Base-by-base conservation (phyloP, 1,140 invertebrate species). In the Xylocopa sonorina region DNA sequence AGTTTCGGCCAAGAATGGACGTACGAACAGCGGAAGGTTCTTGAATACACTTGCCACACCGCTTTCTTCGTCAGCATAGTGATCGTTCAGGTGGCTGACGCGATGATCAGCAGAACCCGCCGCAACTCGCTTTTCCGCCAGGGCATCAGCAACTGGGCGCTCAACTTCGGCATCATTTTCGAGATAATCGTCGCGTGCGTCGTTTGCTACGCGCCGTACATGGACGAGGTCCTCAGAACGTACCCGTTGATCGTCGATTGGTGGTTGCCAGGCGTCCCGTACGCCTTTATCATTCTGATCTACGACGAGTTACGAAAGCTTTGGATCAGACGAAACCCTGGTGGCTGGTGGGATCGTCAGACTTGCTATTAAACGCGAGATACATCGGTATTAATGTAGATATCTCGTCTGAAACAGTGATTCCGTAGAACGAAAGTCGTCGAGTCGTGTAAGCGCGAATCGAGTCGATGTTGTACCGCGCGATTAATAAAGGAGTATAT, bases 1-100 rank as follows among this genome's bases (percentile, higher is more conserved):
- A 97, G 96, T 24, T 96, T 96, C 87, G 97, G 96, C 27, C 96
- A 97, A 89, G 94, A 96, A 91, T 98, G 97, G 97, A 90, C 88
- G 6, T 96, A 95, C 88, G 80, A 93, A 5, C 95, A 96, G 80
- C 93, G 97, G 53, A 96, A 97, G 89, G 93, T 93, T 55, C 88
- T 98, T 29, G 96, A 97, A 87, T 95, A 94, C 86, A 96, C 96
- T 55, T 97, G 96, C 68, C 96, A 97, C 89, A 96, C 96, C 10
- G 95, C 96, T 24, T 97, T 97, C 89, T 97, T 97, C 86, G 94
- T 97, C 7, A 94, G 96, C 9, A 95, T 97, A 81, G 96, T 97
- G 27, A 94, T 96, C 86, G 96, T 96, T 29, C 97, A 98, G 92
- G 95, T 96, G 92, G 95, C 96, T 24, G 96, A 97, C 92, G 93